A percentile compares a stretch with the other conserved stretches of the same genome.
phyloP scores from a whole-genome alignment of 2,888 invertebrate genomes.

The Leuctra nigra region DNA sequence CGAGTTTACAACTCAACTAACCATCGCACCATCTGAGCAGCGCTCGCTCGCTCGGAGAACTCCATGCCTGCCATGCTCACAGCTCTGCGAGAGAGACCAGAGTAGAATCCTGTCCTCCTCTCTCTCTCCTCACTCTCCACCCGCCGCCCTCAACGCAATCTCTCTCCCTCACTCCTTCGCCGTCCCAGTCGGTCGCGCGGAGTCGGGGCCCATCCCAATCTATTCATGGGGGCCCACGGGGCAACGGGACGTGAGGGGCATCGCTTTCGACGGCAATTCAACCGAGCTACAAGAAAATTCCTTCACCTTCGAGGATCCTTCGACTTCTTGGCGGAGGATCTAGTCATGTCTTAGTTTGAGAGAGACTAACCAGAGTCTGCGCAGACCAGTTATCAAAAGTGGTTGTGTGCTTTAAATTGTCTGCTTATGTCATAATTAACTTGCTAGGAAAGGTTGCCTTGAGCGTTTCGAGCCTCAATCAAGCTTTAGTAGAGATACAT shows the following conservation, averaged over 20 bases:
- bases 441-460: slow-evolving; percentile 16
- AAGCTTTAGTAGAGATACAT: slow-evolving; percentile 16
- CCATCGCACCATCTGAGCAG: slow-evolving; percentile 18
- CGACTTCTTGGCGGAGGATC: slow-evolving; percentile 18
- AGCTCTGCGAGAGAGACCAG: no score
- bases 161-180: not conserved
- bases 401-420: slow-evolving; percentile 23
- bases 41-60: slow-evolving; percentile 11
- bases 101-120: slow-evolving; percentile 14
- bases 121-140: slow-evolving; percentile 15
- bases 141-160: slow-evolving; percentile 1
- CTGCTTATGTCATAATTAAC: slow-evolving; percentile 25
- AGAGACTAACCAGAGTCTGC: slow-evolving; percentile 9
- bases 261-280: slow-evolving; percentile 21
- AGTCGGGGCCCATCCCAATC: slow-evolving; percentile 16
- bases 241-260: not conserved
- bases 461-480: slow-evolving; percentile 16
- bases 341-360: not conserved
- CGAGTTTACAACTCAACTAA: slow-evolving; percentile 45
- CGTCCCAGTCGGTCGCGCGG: not conserved
- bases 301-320: slow-evolving; percentile 20
- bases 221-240: slow-evolving; percentile 12
- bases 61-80: slow-evolving; percentile 7
- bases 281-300: slow-evolving; percentile 20
- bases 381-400: slow-evolving; percentile 19